Evolutionary conservation across 2,888 invertebrate genomes (phyloP).

Genomic region (Hoplodrina blanda): DNA sequence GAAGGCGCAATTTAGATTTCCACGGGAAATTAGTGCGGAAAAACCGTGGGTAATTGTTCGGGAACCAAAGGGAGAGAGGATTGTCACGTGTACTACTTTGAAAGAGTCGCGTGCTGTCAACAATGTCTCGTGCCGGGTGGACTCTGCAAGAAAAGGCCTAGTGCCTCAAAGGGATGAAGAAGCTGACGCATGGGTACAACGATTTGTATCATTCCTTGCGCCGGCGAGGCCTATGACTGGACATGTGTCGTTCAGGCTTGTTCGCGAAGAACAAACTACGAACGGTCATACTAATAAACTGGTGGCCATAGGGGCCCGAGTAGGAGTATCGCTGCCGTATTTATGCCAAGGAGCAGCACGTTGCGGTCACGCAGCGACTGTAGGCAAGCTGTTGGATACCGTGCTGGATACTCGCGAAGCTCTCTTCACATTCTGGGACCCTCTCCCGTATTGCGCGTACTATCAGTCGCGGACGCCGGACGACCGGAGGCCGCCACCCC

Average conservation of each 20-base stretch:
- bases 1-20: conserved; percentile 92
- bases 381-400: conserved; percentile 92
- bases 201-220: conserved; percentile 92
- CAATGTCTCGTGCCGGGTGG: conserved; percentile 95
- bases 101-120: conserved; percentile 95
- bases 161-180: conserved; percentile 93
- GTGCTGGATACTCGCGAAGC: conserved; percentile 95
- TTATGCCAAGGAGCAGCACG: conserved; percentile 93
- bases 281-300: conserved; percentile 83
- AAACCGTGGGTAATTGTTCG: conserved; percentile 95
- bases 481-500: conserved; percentile 84
- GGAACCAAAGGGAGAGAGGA: conserved; percentile 94
- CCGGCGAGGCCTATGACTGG: conserved; percentile 93
- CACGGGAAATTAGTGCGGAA: conserved; percentile 93
- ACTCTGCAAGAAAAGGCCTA: conserved; percentile 92
- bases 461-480: conserved; percentile 94
- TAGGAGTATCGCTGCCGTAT: conserved; percentile 95
- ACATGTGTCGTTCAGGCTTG: conserved; percentile 94
- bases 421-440: conserved; percentile 96
- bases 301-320: conserved; percentile 92
- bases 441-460: conserved; percentile 96
- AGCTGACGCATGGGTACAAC: conserved; percentile 93
- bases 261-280: conserved; percentile 90
- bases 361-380: conserved; percentile 91
- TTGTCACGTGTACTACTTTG: conserved; percentile 95